Evolutionary conservation across 2,113 vertebrate species (phyloP).

Genomic region (Panthera uncia): DNA sequence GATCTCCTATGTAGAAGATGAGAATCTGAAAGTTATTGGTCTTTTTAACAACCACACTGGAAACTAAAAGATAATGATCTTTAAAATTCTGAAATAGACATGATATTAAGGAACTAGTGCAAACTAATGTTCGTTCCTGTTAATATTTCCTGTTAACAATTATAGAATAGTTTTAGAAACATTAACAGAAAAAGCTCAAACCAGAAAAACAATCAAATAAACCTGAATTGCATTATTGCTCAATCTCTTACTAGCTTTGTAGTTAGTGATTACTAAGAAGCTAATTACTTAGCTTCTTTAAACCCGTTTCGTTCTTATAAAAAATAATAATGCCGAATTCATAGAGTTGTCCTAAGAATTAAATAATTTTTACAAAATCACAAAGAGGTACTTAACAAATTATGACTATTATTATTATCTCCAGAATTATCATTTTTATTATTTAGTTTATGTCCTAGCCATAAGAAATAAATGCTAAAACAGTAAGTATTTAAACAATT

Average conservation of each 20-base stretch:
- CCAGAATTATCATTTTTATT: background rate
- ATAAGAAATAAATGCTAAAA: background rate
- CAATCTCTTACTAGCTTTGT: background rate
- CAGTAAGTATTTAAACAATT: background rate
- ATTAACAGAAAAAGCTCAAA: background rate
- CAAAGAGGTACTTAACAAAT: background rate
- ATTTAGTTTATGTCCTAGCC: background rate
- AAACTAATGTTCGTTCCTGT: background rate
- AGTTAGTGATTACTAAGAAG: background rate
- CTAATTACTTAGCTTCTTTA: background rate
- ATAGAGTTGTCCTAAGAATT: background rate
- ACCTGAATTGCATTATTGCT: background rate
- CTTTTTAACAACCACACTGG: background rate
- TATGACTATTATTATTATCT: background rate
- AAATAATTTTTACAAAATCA: constrained; percentile 2
- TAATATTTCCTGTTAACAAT: background rate
- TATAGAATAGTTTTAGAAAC: background rate
- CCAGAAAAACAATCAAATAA: background rate
- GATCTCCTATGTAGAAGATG: background rate
- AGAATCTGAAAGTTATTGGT: background rate
- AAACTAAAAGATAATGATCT: background rate
- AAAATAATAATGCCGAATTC: background rate
- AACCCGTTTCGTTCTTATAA: background rate
- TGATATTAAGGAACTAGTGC: background rate
- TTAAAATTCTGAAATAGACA: constrained; percentile 9